Percentiles rank a stretch among this genome's conserved stretches.
These are phyloP conservation scores for Larimichthys polyactis DNA, from an alignment of 2,113 vertebrate species.

Conservation along the genomic window DNA sequence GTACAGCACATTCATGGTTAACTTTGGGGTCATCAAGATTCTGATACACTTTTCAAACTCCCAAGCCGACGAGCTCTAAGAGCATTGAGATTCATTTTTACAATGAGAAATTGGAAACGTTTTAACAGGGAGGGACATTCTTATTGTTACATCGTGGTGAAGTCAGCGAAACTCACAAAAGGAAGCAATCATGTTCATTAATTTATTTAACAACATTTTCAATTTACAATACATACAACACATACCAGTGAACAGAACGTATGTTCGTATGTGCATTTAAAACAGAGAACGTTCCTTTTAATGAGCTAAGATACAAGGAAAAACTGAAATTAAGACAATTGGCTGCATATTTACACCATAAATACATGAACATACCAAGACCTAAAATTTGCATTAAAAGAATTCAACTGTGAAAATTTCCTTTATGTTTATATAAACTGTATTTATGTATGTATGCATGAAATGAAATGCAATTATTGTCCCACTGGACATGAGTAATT, in stretches of 20 bases:
- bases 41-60: not conserved
- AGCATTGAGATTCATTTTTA: not conserved
- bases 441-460: slow-evolving; percentile 7
- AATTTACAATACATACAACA: slow-evolving; percentile 60
- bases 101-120: not conserved
- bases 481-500: slow-evolving; percentile 6
- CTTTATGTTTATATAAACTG: not conserved
- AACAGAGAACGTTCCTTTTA: slow-evolving; percentile 23
- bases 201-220: slow-evolving; percentile 56
- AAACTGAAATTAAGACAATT: slow-evolving; percentile 65
- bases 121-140: not conserved
- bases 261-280: not conserved
- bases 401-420: slow-evolving; percentile 3
- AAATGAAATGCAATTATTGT: slow-evolving; percentile 19
- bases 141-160: not conserved
- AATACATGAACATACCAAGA: slow-evolving; percentile 51
- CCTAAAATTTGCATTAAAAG: slow-evolving; percentile 17
- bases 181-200: slow-evolving; percentile 9
- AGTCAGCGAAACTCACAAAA: not conserved
- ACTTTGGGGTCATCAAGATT: not conserved
- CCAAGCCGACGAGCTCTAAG: not conserved
- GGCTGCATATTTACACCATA: slow-evolving; percentile 63
- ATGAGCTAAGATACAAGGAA: slow-evolving; percentile 28
- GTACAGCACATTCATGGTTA: not conserved
- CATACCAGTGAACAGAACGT: slow-evolving; percentile 41